Conservation (phyloP, 23 tunicate genomes). For the Halocynthia roretzi region DNA sequence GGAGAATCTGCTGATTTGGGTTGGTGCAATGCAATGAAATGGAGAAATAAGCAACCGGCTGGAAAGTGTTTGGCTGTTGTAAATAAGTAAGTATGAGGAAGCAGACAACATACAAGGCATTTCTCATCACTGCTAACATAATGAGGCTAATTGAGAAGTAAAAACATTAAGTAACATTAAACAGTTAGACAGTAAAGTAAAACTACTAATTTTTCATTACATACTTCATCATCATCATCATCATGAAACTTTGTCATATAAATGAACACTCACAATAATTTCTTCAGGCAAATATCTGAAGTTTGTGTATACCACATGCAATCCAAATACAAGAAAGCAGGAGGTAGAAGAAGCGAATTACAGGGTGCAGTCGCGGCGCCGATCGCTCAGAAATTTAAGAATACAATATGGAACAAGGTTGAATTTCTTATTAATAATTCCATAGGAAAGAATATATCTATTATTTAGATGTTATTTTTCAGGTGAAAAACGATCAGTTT, state of each 20-base stretch:
- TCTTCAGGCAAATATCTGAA: constrained; percentile 53
- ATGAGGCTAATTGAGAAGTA: background rate
- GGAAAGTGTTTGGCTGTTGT: constrained; percentile 77
- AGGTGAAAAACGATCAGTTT: constrained; percentile 71
- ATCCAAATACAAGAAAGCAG: constrained; percentile 64
- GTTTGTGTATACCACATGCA: constrained; percentile 82
- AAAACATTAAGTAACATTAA: background rate
- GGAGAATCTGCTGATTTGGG: constrained; percentile 81
- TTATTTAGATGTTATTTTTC: too few species aligned
- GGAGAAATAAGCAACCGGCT: constrained; percentile 75
- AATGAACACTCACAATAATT: too few species aligned
- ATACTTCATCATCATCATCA: too few species aligned
- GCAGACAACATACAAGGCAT: background rate
- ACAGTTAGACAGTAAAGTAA: background rate
- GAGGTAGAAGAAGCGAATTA: constrained; percentile 64
- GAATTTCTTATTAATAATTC: too few species aligned
- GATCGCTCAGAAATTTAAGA: constrained; percentile 55
- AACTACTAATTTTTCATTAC: too few species aligned
- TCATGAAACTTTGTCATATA: too few species aligned
- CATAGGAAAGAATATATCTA: too few species aligned
- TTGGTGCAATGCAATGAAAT: constrained; percentile 87
- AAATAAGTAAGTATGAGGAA: constrained; percentile 39
- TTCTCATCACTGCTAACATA: background rate
- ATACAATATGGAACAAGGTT: constrained; percentile 50
- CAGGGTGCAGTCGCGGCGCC: constrained; percentile 63